These are phyloP conservation scores for Aquatica leii DNA, from an alignment of 2,888 invertebrate species.

Conservation along the genomic window DNA sequence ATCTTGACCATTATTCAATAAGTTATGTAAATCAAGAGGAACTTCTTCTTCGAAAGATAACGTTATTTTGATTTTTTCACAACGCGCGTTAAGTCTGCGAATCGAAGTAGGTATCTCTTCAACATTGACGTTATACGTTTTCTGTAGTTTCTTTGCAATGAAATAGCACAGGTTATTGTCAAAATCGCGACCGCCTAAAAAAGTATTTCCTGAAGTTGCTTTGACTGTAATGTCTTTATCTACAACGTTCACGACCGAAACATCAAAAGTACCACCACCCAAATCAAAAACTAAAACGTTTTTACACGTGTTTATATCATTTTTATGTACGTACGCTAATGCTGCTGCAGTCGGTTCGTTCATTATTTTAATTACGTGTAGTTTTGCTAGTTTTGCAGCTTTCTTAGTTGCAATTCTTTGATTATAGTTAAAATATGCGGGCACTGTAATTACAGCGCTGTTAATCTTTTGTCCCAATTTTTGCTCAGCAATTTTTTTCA, in stretches of 20 bases:
- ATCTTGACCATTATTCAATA: slow-evolving; percentile 10
- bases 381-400: slow-evolving; percentile 66
- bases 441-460: slow-evolving; percentile 20
- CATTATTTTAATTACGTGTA: slow-evolving; percentile 20
- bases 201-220: slow-evolving; percentile 24
- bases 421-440: slow-evolving; percentile 55
- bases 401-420: slow-evolving; percentile 88
- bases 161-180: slow-evolving; percentile 17
- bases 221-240: slow-evolving; percentile 10
- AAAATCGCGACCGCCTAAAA: slow-evolving; percentile 20
- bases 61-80: slow-evolving; percentile 12
- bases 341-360: slow-evolving; percentile 19
- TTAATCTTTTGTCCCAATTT: not conserved
- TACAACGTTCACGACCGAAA: slow-evolving; percentile 10
- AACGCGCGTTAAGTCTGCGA: slow-evolving; percentile 7
- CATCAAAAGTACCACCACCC: slow-evolving; percentile 25
- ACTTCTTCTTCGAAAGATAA: slow-evolving; percentile 4
- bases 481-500: slow-evolving; percentile 21
- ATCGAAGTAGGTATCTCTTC: not conserved
- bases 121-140: not conserved
- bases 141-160: slow-evolving; percentile 4
- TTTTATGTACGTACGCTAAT: slow-evolving; percentile 19
- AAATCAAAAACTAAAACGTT: slow-evolving; percentile 23
- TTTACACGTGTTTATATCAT: not conserved
- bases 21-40: slow-evolving; percentile 10